Evolutionary conservation across 92 coral and sea anemone species (phyloP).

Genomic region (Ricordea florida): DNA sequence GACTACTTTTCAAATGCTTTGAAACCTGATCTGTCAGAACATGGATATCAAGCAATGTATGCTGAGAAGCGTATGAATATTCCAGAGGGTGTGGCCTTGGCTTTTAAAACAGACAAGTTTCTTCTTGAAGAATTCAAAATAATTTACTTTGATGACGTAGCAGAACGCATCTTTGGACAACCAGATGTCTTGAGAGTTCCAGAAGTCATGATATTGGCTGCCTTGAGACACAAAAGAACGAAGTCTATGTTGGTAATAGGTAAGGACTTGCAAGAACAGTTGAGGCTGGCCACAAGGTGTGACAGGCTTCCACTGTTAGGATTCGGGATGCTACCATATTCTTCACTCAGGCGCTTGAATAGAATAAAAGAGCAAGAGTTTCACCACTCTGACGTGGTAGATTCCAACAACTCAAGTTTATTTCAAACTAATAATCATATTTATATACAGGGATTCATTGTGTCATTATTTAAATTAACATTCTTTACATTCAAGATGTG

Average conservation of each 20-base stretch:
- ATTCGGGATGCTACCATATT: no score
- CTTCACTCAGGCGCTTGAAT: no score
- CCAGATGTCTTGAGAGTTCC: background rate
- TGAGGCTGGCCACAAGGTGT: background rate
- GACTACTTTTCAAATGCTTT: slow-evolving; percentile 49
- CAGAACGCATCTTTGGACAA: slow-evolving; percentile 12
- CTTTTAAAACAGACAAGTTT: slow-evolving; percentile 55
- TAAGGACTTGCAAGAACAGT: background rate
- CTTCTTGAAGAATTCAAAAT: slow-evolving; percentile 29
- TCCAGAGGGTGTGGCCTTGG: slow-evolving; percentile 60
- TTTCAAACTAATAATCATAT: no score
- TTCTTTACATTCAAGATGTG: no score
- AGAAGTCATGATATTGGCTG: background rate
- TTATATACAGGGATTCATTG: no score
- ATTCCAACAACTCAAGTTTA: no score
- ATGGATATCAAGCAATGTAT: slow-evolving; percentile 58
- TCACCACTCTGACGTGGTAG: no score
- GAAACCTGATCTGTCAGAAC: slow-evolving; percentile 31
- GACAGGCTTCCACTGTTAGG: no score
- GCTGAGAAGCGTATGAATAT: slow-evolving; percentile 15
- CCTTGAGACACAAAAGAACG: slow-evolving; percentile 11
- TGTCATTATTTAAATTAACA: no score
- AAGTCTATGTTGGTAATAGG: slow-evolving; percentile 44
- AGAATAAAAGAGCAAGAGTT: no score
- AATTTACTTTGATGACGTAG: slow-evolving; percentile 15